phyloP scores from a whole-genome alignment of 1,140 invertebrate genomes.

The Hylaeus anthracinus region DNA sequence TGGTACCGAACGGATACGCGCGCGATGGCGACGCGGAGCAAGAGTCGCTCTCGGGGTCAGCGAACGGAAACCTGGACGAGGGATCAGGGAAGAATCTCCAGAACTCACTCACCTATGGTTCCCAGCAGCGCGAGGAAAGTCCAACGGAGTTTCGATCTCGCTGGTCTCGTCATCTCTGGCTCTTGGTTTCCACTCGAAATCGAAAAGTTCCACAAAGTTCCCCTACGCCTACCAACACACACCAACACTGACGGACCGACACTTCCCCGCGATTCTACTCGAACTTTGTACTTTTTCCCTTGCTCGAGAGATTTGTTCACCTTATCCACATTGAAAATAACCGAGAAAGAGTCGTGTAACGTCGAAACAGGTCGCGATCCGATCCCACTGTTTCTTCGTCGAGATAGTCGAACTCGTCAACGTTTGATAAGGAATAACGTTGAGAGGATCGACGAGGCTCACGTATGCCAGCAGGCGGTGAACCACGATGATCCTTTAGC shows the following conservation, averaged over 20 bases:
- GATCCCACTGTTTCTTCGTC: neutral
- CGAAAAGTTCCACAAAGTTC: neutral
- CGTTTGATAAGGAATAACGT: too few relatives aligned
- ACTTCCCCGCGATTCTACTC: neutral
- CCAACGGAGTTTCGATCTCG: neutral
- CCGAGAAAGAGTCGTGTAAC: too few relatives aligned
- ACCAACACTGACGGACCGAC: neutral
- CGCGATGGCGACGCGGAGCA: too few relatives aligned
- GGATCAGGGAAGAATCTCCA: neutral
- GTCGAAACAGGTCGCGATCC: neutral
- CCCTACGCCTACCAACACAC: neutral
- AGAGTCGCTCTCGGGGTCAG: neutral
- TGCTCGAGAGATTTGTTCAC: too few relatives aligned
- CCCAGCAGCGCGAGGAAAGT: slow-evolving; percentile 23
- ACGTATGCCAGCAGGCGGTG: neutral
- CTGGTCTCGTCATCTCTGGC: neutral
- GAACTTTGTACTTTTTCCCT: too few relatives aligned
- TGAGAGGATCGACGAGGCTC: neutral
- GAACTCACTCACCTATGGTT: slow-evolving; percentile 34
- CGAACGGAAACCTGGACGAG: neutral
- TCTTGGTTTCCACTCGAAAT: too few relatives aligned
- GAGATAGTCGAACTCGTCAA: neutral
- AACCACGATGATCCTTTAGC: neutral
- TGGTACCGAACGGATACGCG: neutral
- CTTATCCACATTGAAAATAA: too few relatives aligned